These are phyloP conservation scores for Zaprionus camerounensis DNA, from an alignment of 1,140 invertebrate genomes.

Conservation along the genomic window DNA sequence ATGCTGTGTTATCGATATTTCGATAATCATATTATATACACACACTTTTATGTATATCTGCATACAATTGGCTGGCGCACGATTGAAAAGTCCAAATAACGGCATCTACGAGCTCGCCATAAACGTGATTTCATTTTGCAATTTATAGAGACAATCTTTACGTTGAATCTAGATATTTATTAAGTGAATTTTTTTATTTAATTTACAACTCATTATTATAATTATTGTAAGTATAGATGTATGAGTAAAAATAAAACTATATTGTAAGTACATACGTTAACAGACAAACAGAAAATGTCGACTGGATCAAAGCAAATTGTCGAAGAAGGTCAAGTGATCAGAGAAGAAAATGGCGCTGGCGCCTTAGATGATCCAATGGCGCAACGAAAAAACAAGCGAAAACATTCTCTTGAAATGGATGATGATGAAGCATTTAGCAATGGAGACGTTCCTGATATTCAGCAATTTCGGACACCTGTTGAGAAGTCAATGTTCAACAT, in stretches of 20 bases:
- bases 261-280: not conserved
- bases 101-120: conserved; percentile 58
- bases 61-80: conserved; percentile 31
- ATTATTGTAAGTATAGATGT: conserved; percentile 60
- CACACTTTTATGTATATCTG: not conserved
- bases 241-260: not conserved
- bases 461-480: conserved; percentile 52
- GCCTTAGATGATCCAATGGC: conserved; percentile 56
- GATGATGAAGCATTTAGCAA: conserved; percentile 19
- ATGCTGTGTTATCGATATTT: conserved; percentile 4
- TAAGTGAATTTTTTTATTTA: conserved; percentile 37
- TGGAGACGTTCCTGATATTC: conserved; percentile 6
- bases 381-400: conserved; percentile 35
- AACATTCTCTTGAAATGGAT: conserved; percentile 33
- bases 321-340: conserved; percentile 43
- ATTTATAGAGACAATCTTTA: conserved; percentile 37
- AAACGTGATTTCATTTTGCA: conserved; percentile 69
- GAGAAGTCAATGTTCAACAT: conserved; percentile 51
- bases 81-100: conserved; percentile 60
- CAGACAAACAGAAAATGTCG: conserved; percentile 37
- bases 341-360: conserved; percentile 78
- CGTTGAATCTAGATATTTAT: conserved; percentile 17
- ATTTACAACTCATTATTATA: conserved; percentile 14
- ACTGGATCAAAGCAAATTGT: conserved; percentile 53
- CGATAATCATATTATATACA: not conserved